These are phyloP conservation scores for Drosophila nasuta DNA, from an alignment of 1,140 invertebrate genomes.

Conservation along the genomic window DNA sequence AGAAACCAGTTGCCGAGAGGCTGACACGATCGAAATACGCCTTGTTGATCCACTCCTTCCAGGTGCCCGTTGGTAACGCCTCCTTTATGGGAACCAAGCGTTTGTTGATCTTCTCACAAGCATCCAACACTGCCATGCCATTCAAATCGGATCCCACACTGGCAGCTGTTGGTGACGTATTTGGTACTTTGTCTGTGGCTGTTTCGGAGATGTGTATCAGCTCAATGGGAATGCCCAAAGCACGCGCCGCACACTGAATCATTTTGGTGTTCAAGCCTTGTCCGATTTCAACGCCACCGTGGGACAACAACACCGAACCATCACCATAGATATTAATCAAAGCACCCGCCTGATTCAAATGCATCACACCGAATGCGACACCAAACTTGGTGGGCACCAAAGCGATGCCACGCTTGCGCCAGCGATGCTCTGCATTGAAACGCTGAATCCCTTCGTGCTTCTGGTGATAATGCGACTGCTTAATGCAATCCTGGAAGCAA, in stretches of 20 bases:
- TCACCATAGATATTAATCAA: conserved; percentile 95
- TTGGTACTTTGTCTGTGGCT: conserved; percentile 96
- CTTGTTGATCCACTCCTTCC: conserved; percentile 93
- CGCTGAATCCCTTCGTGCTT: conserved; percentile 87
- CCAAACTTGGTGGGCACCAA: conserved; percentile 96
- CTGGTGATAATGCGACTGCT: conserved; percentile 89
- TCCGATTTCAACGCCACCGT: conserved; percentile 98
- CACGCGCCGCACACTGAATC: conserved; percentile 93
- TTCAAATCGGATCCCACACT: conserved; percentile 96
- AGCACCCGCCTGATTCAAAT: conserved; percentile 95
- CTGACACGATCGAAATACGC: conserved; percentile 93
- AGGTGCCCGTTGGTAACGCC: conserved; percentile 91
- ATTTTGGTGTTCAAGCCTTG: conserved; percentile 98
- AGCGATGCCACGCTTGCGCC: conserved; percentile 94
- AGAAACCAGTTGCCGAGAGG: conserved; percentile 94
- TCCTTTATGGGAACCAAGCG: conserved; percentile 92
- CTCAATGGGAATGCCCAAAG: conserved; percentile 89
- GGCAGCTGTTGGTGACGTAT: conserved; percentile 96
- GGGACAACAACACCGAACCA: conserved; percentile 95
- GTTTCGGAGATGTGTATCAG: conserved; percentile 96
- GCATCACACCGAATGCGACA: conserved; percentile 92
- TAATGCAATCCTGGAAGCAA: conserved; percentile 94
- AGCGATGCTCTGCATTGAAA: conserved; percentile 93
- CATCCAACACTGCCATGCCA: conserved; percentile 96
- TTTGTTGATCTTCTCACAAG: conserved; percentile 92